These are phyloP conservation scores for Caradrina kadenii DNA, from an alignment of 2,888 invertebrate genomes.

Conservation along the genomic window DNA sequence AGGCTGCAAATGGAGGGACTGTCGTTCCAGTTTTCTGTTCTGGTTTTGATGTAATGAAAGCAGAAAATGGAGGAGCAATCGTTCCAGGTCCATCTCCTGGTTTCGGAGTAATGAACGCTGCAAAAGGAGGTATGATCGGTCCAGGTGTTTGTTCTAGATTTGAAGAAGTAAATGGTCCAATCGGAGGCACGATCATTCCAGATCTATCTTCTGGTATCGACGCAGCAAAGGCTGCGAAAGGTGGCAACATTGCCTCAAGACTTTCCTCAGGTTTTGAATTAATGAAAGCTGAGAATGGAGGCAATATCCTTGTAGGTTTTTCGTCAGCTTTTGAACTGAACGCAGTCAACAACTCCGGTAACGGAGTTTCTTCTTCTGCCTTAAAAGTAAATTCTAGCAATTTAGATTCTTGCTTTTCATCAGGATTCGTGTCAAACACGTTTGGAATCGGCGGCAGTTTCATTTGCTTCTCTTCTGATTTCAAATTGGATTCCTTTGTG, in stretches of 20 bases:
- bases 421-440: conserved; percentile 30
- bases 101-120: neutral
- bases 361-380: conserved; percentile 25
- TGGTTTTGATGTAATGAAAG: conserved; percentile 11
- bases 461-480: conserved; percentile 17
- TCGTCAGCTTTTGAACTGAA: conserved; percentile 33
- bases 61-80: conserved; percentile 4
- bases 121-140: conserved; percentile 4
- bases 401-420: conserved; percentile 25
- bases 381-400: conserved; percentile 16
- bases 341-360: conserved; percentile 34
- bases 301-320: conserved; percentile 26
- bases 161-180: conserved; percentile 1
- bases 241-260: neutral
- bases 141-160: conserved; percentile 2
- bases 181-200: conserved; percentile 1
- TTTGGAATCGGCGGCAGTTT: conserved; percentile 36
- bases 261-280: conserved; percentile 9
- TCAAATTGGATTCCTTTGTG: neutral
- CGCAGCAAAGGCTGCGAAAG: conserved; percentile 3
- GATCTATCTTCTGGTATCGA: neutral
- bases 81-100: neutral
- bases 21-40: conserved; percentile 1
- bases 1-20: conserved; percentile 12
- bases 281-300: conserved; percentile 22